A percentile compares a stretch with the other conserved stretches of the same genome.
Conservation (phyloP, 2,888 invertebrate species). For the Noctua janthina region DNA sequence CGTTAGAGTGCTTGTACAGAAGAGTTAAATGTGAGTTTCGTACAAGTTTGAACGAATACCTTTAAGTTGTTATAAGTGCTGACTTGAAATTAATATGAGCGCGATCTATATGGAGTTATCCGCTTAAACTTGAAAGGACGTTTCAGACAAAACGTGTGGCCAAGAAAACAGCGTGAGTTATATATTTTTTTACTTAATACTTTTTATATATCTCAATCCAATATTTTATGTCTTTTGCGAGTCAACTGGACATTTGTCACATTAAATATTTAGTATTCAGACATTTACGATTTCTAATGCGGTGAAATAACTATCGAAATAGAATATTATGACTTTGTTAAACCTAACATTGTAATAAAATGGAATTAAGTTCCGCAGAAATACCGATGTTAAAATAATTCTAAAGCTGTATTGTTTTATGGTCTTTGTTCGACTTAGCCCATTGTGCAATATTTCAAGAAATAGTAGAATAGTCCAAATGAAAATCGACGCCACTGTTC, state of each 20-base stretch:
- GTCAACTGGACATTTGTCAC: constrained; percentile 16
- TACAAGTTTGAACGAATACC: not conserved
- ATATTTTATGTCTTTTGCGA: not conserved
- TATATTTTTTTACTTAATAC: too few species aligned
- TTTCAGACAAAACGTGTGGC: not conserved
- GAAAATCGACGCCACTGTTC: not conserved
- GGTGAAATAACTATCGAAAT: constrained; percentile 32
- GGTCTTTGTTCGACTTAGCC: not conserved
- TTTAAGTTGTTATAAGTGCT: not conserved
- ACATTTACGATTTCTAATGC: constrained; percentile 44
- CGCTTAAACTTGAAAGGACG: not conserved
- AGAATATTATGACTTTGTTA: constrained; percentile 26
- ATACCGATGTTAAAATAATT: constrained; percentile 1
- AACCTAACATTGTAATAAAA: constrained; percentile 36
- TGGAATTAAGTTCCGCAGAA: constrained; percentile 9
- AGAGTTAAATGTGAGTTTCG: not conserved
- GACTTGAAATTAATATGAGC: not conserved
- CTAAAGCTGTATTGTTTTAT: constrained; percentile 8
- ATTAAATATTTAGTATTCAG: constrained; percentile 28
- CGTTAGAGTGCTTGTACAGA: not conserved
- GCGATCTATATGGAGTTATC: not conserved
- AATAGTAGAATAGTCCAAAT: constrained; percentile 7
- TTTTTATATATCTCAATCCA: not conserved
- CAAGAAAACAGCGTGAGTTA: not conserved
- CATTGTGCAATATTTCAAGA: constrained; percentile 1